phyloP scores from a whole-genome alignment of 2,888 invertebrate genomes.

The Notodonta ziczac region DNA sequence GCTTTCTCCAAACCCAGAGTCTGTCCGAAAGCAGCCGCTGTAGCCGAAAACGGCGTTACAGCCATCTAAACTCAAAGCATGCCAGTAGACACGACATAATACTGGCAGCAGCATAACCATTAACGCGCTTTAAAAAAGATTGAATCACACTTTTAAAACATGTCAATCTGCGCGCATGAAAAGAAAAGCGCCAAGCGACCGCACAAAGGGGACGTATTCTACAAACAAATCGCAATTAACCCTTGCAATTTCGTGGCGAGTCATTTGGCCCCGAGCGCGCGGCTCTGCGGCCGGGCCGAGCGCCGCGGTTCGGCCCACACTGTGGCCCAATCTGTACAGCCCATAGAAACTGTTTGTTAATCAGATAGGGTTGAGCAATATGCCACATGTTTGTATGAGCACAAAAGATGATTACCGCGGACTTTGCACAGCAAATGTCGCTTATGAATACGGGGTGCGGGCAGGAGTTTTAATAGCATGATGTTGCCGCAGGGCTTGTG shows the following conservation, averaged over 20 bases:
- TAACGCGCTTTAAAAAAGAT: background rate
- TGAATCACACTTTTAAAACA: constrained; percentile 10
- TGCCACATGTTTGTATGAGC: constrained; percentile 67
- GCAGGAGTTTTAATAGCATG: constrained; percentile 6
- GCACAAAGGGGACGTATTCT: constrained; percentile 50
- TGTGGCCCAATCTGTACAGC: constrained; percentile 3
- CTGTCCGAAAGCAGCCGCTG: too few species aligned
- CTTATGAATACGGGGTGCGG: background rate
- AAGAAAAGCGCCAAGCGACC: constrained; percentile 15
- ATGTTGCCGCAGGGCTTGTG: constrained; percentile 2
- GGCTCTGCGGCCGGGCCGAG: constrained; percentile 22
- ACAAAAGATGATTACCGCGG: constrained; percentile 55
- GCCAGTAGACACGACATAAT: too few species aligned
- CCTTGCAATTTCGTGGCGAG: constrained; percentile 46
- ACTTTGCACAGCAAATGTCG: constrained; percentile 49
- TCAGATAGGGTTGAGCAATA: constrained; percentile 75
- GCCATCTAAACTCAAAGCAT: background rate
- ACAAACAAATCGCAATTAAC: constrained; percentile 71
- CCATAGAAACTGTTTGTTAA: constrained; percentile 69
- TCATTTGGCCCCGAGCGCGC: constrained; percentile 46
- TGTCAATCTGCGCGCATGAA: constrained; percentile 18
- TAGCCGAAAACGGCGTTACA: background rate
- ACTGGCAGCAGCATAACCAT: background rate
- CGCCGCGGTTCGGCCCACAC: constrained; percentile 12
- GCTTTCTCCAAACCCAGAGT: too few species aligned